Evolutionary conservation across 2,888 invertebrate species (phyloP).

Genomic region (Hofmannophila pseudospretella): DNA sequence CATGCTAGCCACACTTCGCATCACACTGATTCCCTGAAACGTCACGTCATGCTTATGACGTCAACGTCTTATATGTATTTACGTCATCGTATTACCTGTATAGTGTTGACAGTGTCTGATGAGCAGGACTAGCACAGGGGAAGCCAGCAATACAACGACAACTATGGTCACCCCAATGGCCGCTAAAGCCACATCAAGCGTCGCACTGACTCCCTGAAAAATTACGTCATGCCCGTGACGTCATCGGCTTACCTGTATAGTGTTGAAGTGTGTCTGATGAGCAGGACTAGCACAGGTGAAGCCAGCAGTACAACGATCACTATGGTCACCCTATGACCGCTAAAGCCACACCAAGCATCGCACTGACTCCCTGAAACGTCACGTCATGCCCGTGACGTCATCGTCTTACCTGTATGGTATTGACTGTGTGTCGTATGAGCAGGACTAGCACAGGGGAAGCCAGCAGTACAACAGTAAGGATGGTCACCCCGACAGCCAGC

Average conservation of each 20-base stretch:
- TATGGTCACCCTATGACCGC: constrained; percentile 61
- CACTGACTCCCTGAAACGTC: no score
- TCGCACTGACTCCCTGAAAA: constrained; percentile 58
- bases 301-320: constrained; percentile 67
- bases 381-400: no score
- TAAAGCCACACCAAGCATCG: constrained; percentile 61
- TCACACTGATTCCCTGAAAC: constrained; percentile 58
- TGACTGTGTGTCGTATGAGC: constrained; percentile 70
- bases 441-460: constrained; percentile 73
- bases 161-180: constrained; percentile 64
- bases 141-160: constrained; percentile 63
- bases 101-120: constrained; percentile 40
- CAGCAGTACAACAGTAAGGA: constrained; percentile 65
- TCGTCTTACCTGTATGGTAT: constrained; percentile 75
- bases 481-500: constrained; percentile 56
- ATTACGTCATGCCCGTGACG: no score
- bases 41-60: no score
- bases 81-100: no score
- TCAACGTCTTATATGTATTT: no score
- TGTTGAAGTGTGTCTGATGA: constrained; percentile 72
- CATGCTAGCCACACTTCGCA: constrained; percentile 65
- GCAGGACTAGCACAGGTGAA: constrained; percentile 69
- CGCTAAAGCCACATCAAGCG: constrained; percentile 65
- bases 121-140: constrained; percentile 73
- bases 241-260: constrained; percentile 78